Base-by-base conservation (phyloP, 1,140 invertebrate genomes). In the Penaeus chinensis region DNA sequence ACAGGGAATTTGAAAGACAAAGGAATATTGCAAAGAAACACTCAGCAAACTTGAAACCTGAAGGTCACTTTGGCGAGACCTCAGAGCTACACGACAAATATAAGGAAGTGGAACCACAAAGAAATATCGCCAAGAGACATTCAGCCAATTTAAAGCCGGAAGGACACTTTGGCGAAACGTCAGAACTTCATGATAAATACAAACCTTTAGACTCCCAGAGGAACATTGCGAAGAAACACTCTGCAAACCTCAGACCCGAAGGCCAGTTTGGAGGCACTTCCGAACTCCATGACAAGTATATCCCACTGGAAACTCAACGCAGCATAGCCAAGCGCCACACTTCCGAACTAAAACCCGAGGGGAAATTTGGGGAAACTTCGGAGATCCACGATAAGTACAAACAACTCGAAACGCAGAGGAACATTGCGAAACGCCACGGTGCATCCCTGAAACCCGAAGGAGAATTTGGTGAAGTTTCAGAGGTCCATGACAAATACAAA, bases 401-500 rank as follows among this genome's bases (percentile, higher is more conserved):
- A 42, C 8, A 22, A 10, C 27, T 85, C 2, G 84, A 79, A 3
- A 54, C 84, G 0, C 77, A 79, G 13, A 65, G 84, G 37, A 85
- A 80, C 42, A 85, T 85, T 1, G 84, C 84, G 18, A 79, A 66
- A 32, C 54, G 71, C 54, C 89, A 89, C 47, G 42, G 13, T 65
- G 80, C 80, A 27, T 22, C 16, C 10, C 63, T 89, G 37, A 87
- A 87, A 27, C 76, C 83, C 3, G 85, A 89, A n/a, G 89, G 85
- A 18, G 27, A 65, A 18, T 89, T 89, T 32, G 65, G 76, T 10
- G 89, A 85, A 47, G 84, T 81, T 8, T 80, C 85, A 3, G 89
- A 89, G 54, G n/a, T 87, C 20, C 62, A 84, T 7, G 85, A 88
- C 62, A 84, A 87, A 63, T 90, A 85, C 78, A 78, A 80, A 69